A percentile compares a stretch with the other conserved stretches of the same genome.
These are phyloP conservation scores for Engystomops pustulosus DNA, from an alignment of 2,113 vertebrate genomes.

Conservation along the genomic window DNA sequence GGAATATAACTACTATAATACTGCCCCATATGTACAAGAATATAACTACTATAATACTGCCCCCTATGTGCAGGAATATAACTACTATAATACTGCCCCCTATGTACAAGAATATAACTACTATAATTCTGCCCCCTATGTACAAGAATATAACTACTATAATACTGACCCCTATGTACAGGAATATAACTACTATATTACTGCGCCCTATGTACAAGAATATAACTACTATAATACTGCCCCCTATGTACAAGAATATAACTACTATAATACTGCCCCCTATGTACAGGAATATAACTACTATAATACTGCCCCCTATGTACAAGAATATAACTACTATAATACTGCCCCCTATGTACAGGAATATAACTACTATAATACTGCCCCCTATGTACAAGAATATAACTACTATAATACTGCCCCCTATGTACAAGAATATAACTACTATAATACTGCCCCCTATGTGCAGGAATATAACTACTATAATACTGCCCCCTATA, in stretches of 20 bases:
- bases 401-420: too few relatives aligned
- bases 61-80: neutral
- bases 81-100: constrained; percentile 3
- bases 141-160: too few relatives aligned
- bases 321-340: neutral
- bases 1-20: neutral
- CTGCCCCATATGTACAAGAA: constrained; percentile 8
- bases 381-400: too few relatives aligned
- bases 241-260: neutral
- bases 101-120: constrained; percentile 7
- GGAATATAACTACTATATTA: too few relatives aligned
- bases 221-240: too few relatives aligned
- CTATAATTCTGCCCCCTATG: neutral
- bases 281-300: neutral
- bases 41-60: constrained; percentile 5
- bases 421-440: too few relatives aligned
- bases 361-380: neutral
- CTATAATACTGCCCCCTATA: too few relatives aligned
- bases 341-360: neutral
- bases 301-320: neutral
- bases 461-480: too few relatives aligned
- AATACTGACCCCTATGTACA: too few relatives aligned
- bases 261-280: neutral
- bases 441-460: too few relatives aligned
- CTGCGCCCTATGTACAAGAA: too few relatives aligned